A percentile compares a stretch with the other conserved stretches of the same genome.
Evolutionary conservation across 2,888 invertebrate species (phyloP).

Genomic region (Hemithea aestivaria): DNA sequence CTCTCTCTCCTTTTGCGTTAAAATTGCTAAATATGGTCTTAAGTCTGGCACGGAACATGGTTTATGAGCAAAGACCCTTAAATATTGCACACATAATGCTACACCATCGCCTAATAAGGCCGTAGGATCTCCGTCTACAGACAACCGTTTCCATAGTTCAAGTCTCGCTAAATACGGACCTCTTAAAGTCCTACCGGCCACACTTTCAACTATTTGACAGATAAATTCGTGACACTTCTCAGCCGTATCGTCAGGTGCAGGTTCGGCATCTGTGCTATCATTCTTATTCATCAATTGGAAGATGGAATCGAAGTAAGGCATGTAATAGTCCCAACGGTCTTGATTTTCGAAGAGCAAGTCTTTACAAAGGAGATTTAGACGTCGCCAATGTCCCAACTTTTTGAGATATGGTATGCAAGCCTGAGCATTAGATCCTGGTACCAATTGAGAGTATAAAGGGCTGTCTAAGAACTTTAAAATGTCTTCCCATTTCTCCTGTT

Average conservation of each 20-base stretch:
- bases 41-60: constrained; percentile 92
- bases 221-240: constrained; percentile 71
- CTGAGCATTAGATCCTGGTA: constrained; percentile 83
- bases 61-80: constrained; percentile 89
- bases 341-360: constrained; percentile 85
- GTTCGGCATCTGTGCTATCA: constrained; percentile 37
- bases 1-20: constrained; percentile 81
- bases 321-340: constrained; percentile 86
- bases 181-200: constrained; percentile 76
- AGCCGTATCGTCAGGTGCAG: constrained; percentile 53
- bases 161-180: constrained; percentile 92
- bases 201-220: constrained; percentile 72
- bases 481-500: constrained; percentile 89
- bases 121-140: constrained; percentile 74
- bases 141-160: constrained; percentile 84
- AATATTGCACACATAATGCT: constrained; percentile 88
- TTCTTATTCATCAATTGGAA: constrained; percentile 78
- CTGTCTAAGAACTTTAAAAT: constrained; percentile 90
- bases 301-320: constrained; percentile 85
- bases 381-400: constrained; percentile 85
- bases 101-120: constrained; percentile 80
- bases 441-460: constrained; percentile 83
- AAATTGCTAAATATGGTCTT: constrained; percentile 84
- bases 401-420: constrained; percentile 87
- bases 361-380: constrained; percentile 86